A percentile compares a stretch with the other conserved stretches of the same genome.
phyloP scores from a whole-genome alignment of 2,888 invertebrate species.

The Calliopum simillimum region DNA sequence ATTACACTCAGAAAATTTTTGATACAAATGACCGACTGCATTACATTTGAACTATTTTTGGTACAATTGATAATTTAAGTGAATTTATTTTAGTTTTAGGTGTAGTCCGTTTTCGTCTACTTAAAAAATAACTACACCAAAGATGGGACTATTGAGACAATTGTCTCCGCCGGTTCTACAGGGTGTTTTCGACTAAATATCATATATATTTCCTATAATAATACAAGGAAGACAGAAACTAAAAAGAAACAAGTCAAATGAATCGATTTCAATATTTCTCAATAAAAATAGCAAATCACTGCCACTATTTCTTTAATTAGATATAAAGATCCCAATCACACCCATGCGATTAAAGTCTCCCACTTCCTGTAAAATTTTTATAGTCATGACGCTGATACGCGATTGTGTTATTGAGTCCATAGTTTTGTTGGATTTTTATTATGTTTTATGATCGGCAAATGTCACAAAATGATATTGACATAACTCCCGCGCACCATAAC shows the following conservation, averaged over 20 bases:
- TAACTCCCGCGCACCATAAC: conserved; percentile 36
- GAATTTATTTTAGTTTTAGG: too few relatives aligned
- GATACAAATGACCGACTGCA: too few relatives aligned
- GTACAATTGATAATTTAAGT: too few relatives aligned
- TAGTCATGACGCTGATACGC: neutral
- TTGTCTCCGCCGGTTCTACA: too few relatives aligned
- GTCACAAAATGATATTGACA: conserved; percentile 49
- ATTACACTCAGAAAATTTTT: too few relatives aligned
- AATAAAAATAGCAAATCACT: conserved; percentile 5
- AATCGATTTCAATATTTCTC: neutral
- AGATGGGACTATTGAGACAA: too few relatives aligned
- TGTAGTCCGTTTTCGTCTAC: too few relatives aligned
- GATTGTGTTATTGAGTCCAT: conserved; percentile 5
- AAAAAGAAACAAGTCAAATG: neutral
- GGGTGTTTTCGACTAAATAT: too few relatives aligned
- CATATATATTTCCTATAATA: too few relatives aligned
- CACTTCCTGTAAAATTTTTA: neutral
- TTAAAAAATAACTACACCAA: too few relatives aligned
- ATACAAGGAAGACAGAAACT: too few relatives aligned
- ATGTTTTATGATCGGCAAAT: conserved; percentile 48
- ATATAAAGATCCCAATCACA: neutral
- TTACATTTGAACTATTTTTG: too few relatives aligned
- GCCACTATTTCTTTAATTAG: neutral
- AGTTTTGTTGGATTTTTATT: conserved; percentile 22
- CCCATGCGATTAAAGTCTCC: neutral